These are phyloP conservation scores for Dasyurus viverrinus DNA, from an alignment of 2,113 vertebrate genomes.

Conservation along the genomic window DNA sequence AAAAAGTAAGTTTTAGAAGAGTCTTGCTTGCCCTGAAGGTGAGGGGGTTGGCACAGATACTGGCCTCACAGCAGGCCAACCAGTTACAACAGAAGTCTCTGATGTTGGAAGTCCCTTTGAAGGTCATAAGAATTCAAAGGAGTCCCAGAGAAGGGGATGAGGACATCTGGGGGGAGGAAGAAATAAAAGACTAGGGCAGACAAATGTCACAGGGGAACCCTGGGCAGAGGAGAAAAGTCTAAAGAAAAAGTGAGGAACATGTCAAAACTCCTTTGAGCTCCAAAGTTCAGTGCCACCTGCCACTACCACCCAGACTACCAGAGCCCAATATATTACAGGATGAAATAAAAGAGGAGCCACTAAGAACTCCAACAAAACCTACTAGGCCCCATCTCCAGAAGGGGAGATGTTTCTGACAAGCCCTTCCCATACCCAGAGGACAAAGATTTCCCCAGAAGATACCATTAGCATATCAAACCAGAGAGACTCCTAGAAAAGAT, in stretches of 20 bases:
- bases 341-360: neutral
- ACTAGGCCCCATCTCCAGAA: neutral
- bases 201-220: neutral
- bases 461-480: neutral
- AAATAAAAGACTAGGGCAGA: neutral
- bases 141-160: neutral
- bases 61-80: neutral
- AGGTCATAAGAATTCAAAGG: neutral
- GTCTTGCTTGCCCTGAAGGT: neutral
- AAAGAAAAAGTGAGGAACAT: neutral
- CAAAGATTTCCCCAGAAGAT: neutral
- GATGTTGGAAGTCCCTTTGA: neutral
- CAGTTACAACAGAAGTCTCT: neutral
- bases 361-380: neutral
- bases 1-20: neutral
- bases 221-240: neutral
- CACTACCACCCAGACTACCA: neutral
- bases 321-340: fast-evolving
- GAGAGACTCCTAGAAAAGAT: neutral
- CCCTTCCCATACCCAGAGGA: neutral
- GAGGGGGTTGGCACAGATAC: neutral
- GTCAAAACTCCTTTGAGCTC: neutral
- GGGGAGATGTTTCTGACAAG: neutral
- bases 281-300: neutral
- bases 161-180: neutral